These are phyloP conservation scores for Erannis defoliaria DNA, from an alignment of 2,888 invertebrate genomes.

Conservation along the genomic window DNA sequence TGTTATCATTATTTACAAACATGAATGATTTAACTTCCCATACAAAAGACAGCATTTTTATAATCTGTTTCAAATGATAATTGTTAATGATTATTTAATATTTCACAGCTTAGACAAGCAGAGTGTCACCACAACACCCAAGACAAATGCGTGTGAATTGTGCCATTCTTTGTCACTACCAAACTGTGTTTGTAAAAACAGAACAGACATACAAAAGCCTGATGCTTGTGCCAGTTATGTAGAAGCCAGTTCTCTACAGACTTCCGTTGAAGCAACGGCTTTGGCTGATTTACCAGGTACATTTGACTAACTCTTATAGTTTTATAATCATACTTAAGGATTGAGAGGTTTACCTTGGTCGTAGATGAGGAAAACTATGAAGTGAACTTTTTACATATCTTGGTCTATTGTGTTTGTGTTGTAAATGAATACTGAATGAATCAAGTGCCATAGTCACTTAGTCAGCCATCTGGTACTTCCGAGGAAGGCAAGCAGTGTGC, in stretches of 20 bases:
- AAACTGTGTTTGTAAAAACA: conserved; percentile 61
- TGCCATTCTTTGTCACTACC: conserved; percentile 58
- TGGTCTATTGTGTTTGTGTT: no score
- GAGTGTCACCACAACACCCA: conserved; percentile 40
- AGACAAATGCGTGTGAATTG: conserved; percentile 57
- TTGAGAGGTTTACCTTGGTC: no score
- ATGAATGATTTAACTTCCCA: not conserved
- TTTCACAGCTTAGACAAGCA: conserved; percentile 50
- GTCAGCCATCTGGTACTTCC: no score
- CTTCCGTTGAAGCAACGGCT: conserved; percentile 72
- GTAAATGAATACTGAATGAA: no score
- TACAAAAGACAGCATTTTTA: not conserved
- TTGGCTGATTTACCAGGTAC: conserved; percentile 78
- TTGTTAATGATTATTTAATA: no score
- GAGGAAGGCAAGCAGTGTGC: no score
- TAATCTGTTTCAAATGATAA: no score
- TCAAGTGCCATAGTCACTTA: no score
- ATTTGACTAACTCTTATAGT: not conserved
- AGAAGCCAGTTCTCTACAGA: conserved; percentile 53
- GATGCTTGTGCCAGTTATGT: conserved; percentile 44
- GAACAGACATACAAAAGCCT: conserved; percentile 29
- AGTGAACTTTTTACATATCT: no score
- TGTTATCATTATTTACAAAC: no score
- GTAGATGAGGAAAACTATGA: no score
- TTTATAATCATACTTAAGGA: no score